A percentile compares a stretch with the other conserved stretches of the same genome.
phyloP scores from a whole-genome alignment of 2,888 invertebrate genomes.

The Seira ritae region DNA sequence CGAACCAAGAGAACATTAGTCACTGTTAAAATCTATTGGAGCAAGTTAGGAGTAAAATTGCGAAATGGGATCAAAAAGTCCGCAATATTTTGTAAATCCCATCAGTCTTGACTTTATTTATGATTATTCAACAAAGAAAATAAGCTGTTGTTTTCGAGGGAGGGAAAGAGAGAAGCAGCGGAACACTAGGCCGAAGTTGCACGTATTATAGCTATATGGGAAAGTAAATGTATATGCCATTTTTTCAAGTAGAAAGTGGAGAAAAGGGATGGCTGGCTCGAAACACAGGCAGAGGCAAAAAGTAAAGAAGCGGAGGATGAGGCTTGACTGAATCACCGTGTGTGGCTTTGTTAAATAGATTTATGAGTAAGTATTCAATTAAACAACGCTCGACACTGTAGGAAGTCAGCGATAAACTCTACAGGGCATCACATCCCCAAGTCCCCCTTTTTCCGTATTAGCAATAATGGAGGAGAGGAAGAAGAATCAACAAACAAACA shows the following conservation, averaged over 20 bases:
- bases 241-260: neutral
- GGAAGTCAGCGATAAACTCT: conserved; percentile 59
- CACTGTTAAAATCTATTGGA: conserved; percentile 38
- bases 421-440: conserved; percentile 52
- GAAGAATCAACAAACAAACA: conserved; percentile 33
- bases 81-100: conserved; percentile 60
- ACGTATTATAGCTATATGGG: too few relatives aligned
- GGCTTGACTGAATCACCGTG: conserved; percentile 58
- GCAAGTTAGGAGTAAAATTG: conserved; percentile 35
- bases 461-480: conserved; percentile 35
- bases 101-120: conserved; percentile 58
- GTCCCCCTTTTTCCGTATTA: conserved; percentile 36
- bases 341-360: conserved; percentile 63
- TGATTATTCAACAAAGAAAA: conserved; percentile 48
- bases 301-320: conserved; percentile 30
- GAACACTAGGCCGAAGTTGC: neutral
- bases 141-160: neutral
- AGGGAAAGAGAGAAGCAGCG: neutral
- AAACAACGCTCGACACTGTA: conserved; percentile 55
- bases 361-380: conserved; percentile 63
- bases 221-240: too few relatives aligned
- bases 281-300: conserved; percentile 21
- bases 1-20: conserved; percentile 26
- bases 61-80: conserved; percentile 58
- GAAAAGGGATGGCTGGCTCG: neutral